Evolutionary conservation across 2,797 vertebrate species (phyloP).

Genomic region (Lacerta bilineata): DNA sequence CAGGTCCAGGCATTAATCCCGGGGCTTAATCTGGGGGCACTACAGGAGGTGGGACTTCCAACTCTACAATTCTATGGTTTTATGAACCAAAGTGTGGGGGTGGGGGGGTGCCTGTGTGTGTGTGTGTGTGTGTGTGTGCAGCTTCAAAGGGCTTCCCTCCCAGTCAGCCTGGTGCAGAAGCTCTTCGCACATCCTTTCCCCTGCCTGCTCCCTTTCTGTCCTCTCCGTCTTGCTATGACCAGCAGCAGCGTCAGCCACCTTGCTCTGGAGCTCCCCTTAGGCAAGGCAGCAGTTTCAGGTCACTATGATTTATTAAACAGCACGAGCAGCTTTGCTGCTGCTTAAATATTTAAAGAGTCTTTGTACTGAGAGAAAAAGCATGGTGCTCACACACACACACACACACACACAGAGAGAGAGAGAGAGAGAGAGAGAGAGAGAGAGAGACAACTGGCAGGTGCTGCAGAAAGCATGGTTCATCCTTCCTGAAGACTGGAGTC

Average conservation of each 20-base stretch:
- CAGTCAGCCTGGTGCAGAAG: not conserved
- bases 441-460: not conserved
- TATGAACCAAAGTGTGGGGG: no score
- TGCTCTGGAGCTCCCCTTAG: not conserved
- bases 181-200: not conserved
- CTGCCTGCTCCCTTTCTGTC: no score
- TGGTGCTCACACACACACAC: not conserved
- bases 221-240: not conserved
- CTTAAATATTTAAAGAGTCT: slow-evolving; percentile 43
- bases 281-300: slow-evolving; percentile 32
- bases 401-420: not conserved
- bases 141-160: not conserved
- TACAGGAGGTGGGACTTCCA: no score
- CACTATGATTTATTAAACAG: slow-evolving; percentile 40
- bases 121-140: no score
- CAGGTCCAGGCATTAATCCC: not conserved
- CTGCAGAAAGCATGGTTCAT: slow-evolving; percentile 2
- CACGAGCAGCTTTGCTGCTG: slow-evolving; percentile 5
- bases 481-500: not conserved
- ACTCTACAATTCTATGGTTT: no score
- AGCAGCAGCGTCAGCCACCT: not conserved
- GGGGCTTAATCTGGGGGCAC: no score
- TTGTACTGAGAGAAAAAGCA: slow-evolving; percentile 1
- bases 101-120: no score
- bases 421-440: not conserved